Evolutionary conservation across 2,797 vertebrate species (phyloP).

Genomic region (Cyclopterus lumpus): DNA sequence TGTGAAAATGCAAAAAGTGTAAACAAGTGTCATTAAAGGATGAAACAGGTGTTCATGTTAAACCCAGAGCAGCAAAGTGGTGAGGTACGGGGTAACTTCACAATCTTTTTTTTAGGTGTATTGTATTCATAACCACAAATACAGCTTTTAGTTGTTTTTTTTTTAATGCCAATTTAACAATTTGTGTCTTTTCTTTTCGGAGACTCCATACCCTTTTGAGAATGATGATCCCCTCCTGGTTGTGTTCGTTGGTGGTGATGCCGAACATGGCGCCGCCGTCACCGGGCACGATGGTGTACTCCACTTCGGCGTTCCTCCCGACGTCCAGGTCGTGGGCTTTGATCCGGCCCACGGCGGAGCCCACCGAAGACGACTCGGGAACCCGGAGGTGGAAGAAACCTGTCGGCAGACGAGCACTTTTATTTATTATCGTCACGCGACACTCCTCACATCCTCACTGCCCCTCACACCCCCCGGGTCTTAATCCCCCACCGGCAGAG

Average conservation of each 20-base stretch:
- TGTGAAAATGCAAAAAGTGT: background rate
- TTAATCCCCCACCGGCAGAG: slow-evolving; percentile 47
- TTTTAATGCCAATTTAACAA: background rate
- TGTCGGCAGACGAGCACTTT: slow-evolving; percentile 62
- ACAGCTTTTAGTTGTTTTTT: too few species aligned
- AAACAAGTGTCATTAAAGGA: background rate
- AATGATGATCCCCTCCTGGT: slow-evolving; percentile 95
- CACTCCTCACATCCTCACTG: slow-evolving; percentile 36
- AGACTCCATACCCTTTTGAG: slow-evolving; percentile 88
- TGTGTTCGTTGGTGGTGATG: slow-evolving; percentile 93
- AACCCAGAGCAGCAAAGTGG: background rate
- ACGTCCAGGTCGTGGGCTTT: slow-evolving; percentile 97
- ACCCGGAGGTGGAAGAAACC: slow-evolving; percentile 97
- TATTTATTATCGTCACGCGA: slow-evolving; percentile 41
- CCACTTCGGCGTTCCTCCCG: slow-evolving; percentile 95
- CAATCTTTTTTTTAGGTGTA: too few species aligned
- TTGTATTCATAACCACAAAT: background rate
- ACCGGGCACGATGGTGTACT: slow-evolving; percentile 96
- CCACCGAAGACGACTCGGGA: slow-evolving; percentile 91
- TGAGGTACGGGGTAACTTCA: too few species aligned
- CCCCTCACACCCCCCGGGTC: slow-evolving; percentile 32
- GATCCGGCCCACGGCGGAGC: slow-evolving; percentile 93
- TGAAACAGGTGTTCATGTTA: background rate
- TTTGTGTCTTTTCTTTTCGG: background rate
- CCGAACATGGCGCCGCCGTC: slow-evolving; percentile 97